Base-by-base conservation (phyloP, 2,888 invertebrate species). In the Drosophila pegasa region DNA sequence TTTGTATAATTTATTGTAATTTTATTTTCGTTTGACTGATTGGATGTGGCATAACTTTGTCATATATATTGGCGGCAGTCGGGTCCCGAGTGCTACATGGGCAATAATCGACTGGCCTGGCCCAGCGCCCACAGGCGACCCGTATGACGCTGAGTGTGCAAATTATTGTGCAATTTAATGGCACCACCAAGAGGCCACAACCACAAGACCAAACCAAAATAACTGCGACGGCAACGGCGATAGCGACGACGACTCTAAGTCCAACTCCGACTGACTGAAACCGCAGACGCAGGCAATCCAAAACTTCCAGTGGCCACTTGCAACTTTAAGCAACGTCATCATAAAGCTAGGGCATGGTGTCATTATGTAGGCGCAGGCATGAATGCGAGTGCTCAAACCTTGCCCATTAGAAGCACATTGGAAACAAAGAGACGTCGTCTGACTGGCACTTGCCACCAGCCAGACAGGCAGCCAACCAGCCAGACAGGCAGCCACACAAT, bases 151-250 rank as follows among this genome's bases (percentile, higher is more conserved):
- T 25, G 62, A 64, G 69, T 82, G 80, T 61, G 86, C 82, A 75
- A 78, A 77, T 75, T 72, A 86, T 83, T 87, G 74, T 83, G 84
- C 80, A 88, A 85, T 88, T 77, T 73, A 85, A 86, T 74, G 88
- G 71, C 68, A 57, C 56, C 65, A 69, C 56, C 65, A 69, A 78
- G 68, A 64, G 72, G 75, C 65, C 80, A 59, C 20, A 71, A 40
- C 54, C 69, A 54, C 58, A 63, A 60, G 52, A 61, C 57, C 40
- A 65, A 57, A 14, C 37, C 37, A 22, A 60, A 54, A 12, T 41
- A 29, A 45, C 40, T 48, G 38, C 31, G 22, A 40, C 56, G 43
- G 29, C 29, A 8, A 29, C 8, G 6, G 7, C 29, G 8, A 29
- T 5, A 3, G 10, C 45, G 27, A 51, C 54, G n/a, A n/a, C n/a